phyloP scores from a whole-genome alignment of 2,888 invertebrate genomes.

The Diarsia brunnea region DNA sequence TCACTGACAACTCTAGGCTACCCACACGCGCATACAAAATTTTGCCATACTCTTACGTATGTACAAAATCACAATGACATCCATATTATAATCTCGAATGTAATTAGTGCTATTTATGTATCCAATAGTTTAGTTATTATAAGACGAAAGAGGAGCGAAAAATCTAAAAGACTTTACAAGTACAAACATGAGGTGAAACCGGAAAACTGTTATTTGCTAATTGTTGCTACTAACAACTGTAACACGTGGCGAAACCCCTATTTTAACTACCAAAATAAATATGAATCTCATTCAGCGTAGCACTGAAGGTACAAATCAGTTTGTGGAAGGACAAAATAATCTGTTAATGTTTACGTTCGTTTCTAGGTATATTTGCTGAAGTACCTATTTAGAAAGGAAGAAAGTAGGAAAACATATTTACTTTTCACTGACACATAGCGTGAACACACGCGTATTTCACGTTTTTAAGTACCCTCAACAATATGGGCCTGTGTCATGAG shows the following conservation, averaged over 20 bases:
- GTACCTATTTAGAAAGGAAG: constrained; percentile 17
- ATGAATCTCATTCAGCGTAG: constrained; percentile 60
- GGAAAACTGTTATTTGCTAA: constrained; percentile 45
- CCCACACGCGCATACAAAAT: constrained; percentile 51
- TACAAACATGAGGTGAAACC: constrained; percentile 74
- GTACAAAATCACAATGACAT: constrained; percentile 70
- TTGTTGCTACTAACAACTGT: constrained; percentile 43
- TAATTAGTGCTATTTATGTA: constrained; percentile 81
- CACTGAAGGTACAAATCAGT: constrained; percentile 47
- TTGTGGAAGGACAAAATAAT: constrained; percentile 43
- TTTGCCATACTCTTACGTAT: constrained; percentile 69
- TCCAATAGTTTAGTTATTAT: constrained; percentile 76
- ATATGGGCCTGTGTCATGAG: constrained; percentile 37
- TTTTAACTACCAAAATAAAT: constrained; percentile 37
- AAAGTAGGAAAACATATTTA: neutral
- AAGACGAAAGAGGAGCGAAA: constrained; percentile 67
- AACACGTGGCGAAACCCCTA: constrained; percentile 39
- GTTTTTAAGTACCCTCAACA: constrained; percentile 51
- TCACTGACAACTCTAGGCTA: constrained; percentile 35
- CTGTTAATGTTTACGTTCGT: constrained; percentile 40
- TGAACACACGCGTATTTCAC: constrained; percentile 19
- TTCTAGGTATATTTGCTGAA: constrained; percentile 28
- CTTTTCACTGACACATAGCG: neutral
- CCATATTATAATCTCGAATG: constrained; percentile 75
- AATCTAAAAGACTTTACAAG: constrained; percentile 77